Evolutionary conservation across 2,888 invertebrate species (phyloP), one percentile per base, ranked within the genome.

Genomic region (Sarcophaga subvicina): DNA sequence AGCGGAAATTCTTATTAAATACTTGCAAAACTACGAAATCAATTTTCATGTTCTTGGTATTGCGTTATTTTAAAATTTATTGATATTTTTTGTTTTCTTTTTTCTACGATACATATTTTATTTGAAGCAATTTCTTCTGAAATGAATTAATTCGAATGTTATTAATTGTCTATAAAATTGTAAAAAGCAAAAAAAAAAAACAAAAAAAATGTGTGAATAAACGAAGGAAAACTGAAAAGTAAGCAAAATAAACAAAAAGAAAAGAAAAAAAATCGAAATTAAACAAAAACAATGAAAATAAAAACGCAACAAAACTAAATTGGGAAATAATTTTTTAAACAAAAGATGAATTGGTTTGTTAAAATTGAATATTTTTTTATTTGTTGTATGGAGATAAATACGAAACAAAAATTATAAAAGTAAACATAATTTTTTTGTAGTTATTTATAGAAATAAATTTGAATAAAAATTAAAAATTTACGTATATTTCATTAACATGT

Each of bases 91-190:
- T 64, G 27, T 64, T 14, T 37, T 17, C 3, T 45, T 67, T 27
- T 59, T 54, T 54, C 54, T 2, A 37, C 37, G 37, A 37, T 10
- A 37, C 14, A 17, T 14, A 17, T 54, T 54, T 54, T 54, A 54
- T 25, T 60, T 59, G 37, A 37, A 69, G 22, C 69, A 49, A 8
- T 59, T 12, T 59, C 27, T 72, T 37, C 20, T 20, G n/a, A n/a
- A 67, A 75, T 67, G 47, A 69, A 73, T 83, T 79, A 67, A 73
- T n/a, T 20, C 3, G 20, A 49, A 47, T 37, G 54, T 63, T 62
- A 67, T 73, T 83, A 78, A 83, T 83, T 83, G 20, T 22, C 14
- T 62, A 69, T 54, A 22, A 22, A 54, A 63, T 83, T 63, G 69
- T 37, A 77, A 67, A 67, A 8, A 37, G 8, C 14, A 49, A 11